phyloP scores from a whole-genome alignment of 2,888 invertebrate species.

The Oscheius sp. region DNA sequence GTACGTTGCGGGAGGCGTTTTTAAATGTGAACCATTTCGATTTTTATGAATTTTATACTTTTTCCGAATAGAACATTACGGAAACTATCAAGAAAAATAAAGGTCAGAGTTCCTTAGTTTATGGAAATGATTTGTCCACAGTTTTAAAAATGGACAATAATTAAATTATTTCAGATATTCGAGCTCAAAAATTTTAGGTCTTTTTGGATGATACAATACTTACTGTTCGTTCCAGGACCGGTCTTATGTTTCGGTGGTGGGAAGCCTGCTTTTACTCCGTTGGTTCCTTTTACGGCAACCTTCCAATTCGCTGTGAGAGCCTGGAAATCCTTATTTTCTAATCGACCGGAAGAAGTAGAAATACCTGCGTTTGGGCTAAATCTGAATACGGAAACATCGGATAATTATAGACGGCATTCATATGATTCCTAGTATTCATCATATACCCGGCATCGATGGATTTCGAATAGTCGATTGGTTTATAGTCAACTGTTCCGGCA shows the following conservation, averaged over 20 bases:
- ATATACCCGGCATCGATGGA: conserved; percentile 1
- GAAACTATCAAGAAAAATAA: no score
- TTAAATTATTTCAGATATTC: conserved; percentile 1
- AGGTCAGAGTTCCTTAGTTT: no score
- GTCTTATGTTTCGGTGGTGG: conserved; percentile 17
- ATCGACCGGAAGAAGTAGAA: background rate
- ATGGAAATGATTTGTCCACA: conserved; percentile 1
- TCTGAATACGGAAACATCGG: background rate
- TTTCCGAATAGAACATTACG: no score
- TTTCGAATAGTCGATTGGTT: background rate
- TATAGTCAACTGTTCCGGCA: conserved; percentile 13
- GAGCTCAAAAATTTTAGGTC: background rate
- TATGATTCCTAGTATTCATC: background rate
- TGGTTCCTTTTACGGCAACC: background rate
- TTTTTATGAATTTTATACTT: no score
- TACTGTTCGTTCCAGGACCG: conserved; percentile 34
- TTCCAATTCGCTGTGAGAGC: conserved; percentile 19
- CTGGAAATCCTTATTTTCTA: background rate
- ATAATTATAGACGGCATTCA: background rate
- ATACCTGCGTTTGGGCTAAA: background rate
- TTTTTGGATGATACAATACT: no score
- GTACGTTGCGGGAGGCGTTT: no score
- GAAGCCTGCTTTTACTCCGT: background rate
- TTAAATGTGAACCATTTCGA: no score
- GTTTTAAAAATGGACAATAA: conserved; percentile 17